These are phyloP conservation scores for Orthosia cruda DNA, from an alignment of 2,888 invertebrate genomes.

Conservation along the genomic window DNA sequence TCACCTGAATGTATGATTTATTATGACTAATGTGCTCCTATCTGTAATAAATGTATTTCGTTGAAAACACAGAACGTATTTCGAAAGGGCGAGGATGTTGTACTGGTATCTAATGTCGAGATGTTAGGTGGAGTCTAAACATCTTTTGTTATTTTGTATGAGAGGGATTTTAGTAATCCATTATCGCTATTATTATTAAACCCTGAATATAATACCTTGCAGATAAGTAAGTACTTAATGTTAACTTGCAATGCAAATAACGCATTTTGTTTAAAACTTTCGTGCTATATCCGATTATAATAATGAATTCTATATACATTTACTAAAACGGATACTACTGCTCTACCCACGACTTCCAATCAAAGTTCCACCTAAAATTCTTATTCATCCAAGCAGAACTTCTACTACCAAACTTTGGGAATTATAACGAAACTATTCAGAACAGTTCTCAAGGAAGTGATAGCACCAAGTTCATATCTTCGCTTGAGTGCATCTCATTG, in stretches of 20 bases:
- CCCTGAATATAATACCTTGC: neutral
- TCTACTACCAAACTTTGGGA: constrained; percentile 19
- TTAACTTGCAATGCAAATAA: neutral
- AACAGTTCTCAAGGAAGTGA: constrained; percentile 52
- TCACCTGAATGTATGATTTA: constrained; percentile 46
- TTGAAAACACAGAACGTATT: constrained; percentile 27
- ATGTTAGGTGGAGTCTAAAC: neutral
- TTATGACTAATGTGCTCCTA: constrained; percentile 38
- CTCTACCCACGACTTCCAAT: neutral
- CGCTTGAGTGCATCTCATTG: constrained; percentile 32
- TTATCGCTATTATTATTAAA: neutral
- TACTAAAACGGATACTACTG: too few relatives aligned
- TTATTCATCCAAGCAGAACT: constrained; percentile 22
- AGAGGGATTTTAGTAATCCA: constrained; percentile 2
- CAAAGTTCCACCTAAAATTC: neutral
- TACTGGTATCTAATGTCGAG: neutral
- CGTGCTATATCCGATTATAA: too few relatives aligned
- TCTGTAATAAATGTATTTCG: constrained; percentile 41
- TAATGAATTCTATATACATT: too few relatives aligned
- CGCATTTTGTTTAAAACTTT: neutral
- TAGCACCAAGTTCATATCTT: constrained; percentile 44
- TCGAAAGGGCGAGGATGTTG: constrained; percentile 14
- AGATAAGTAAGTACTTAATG: neutral
- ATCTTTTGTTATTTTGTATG: neutral
- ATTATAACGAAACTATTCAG: constrained; percentile 31